A percentile compares a stretch with the other conserved stretches of the same genome.
Evolutionary conservation across 2,888 invertebrate genomes (phyloP).

Genomic region (Eucera pruinosa): DNA sequence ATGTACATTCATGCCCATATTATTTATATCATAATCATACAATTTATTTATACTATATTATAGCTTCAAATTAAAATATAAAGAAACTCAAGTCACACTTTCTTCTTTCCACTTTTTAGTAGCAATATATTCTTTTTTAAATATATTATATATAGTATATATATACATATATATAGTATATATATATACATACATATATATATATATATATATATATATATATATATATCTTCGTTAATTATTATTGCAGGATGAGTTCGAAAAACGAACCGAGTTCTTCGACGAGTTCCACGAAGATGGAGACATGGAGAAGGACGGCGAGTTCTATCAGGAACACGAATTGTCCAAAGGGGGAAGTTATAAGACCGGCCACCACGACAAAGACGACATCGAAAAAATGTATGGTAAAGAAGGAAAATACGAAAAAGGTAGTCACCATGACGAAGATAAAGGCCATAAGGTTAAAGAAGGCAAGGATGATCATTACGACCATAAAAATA

Average conservation of each 20-base stretch:
- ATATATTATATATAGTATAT: no score
- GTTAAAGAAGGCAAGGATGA: conserved; percentile 86
- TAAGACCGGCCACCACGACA: conserved; percentile 86
- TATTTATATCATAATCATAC: no score
- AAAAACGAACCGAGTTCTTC: conserved; percentile 91
- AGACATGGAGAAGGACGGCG: conserved; percentile 88
- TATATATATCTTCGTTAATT: no score
- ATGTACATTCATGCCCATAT: no score
- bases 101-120: no score
- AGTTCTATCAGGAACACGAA: conserved; percentile 86
- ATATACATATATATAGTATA: no score
- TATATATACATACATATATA: no score
- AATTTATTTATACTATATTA: no score
- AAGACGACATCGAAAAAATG: conserved; percentile 85
- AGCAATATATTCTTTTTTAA: no score
- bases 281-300: conserved; percentile 90
- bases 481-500: conserved; percentile 85
- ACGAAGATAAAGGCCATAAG: conserved; percentile 87
- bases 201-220: no score
- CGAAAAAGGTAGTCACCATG: conserved; percentile 86
- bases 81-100: no score
- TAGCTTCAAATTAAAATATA: no score
- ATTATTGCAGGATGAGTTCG: conserved; percentile 87
- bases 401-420: conserved; percentile 87
- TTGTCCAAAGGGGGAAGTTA: conserved; percentile 86